Conservation (phyloP, 2,888 invertebrate genomes). For the Chironomus riparius region DNA sequence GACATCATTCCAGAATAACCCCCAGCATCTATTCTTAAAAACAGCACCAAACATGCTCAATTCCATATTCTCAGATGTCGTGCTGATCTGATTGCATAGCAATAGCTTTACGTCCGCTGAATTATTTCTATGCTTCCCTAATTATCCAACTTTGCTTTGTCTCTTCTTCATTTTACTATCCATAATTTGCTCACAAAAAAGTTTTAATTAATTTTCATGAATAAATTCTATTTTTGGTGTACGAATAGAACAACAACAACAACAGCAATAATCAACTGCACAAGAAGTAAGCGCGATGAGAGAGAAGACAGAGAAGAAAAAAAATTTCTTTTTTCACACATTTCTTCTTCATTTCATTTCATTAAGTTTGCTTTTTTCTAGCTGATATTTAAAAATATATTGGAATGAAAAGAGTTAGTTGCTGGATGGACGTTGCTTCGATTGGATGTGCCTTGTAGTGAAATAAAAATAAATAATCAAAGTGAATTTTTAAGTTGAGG, state of each 20-base stretch:
- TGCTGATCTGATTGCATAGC: too few species aligned
- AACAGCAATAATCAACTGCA: not conserved
- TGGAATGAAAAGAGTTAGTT: slow-evolving; percentile 14
- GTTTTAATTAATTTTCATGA: not conserved
- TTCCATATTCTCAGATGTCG: too few species aligned
- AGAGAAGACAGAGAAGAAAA: not conserved
- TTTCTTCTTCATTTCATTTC: slow-evolving; percentile 12
- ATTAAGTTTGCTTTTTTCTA: too few species aligned
- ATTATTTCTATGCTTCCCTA: not conserved
- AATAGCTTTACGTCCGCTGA: not conserved
- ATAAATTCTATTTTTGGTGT: not conserved
- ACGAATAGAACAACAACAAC: too few species aligned
- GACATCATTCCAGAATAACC: too few species aligned
- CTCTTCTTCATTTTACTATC: not conserved
- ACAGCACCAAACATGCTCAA: too few species aligned
- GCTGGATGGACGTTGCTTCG: not conserved
- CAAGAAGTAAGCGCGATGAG: not conserved
- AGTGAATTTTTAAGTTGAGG: not conserved
- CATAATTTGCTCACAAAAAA: not conserved
- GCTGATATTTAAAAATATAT: slow-evolving; percentile 8
- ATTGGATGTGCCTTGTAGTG: slow-evolving; percentile 7
- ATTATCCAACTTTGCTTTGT: not conserved
- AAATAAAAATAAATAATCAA: not conserved
- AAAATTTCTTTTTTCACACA: slow-evolving; percentile 27
- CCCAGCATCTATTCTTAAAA: too few species aligned